These are phyloP conservation scores for Engystomops pustulosus DNA, from an alignment of 2,113 vertebrate species.

Conservation along the genomic window DNA sequence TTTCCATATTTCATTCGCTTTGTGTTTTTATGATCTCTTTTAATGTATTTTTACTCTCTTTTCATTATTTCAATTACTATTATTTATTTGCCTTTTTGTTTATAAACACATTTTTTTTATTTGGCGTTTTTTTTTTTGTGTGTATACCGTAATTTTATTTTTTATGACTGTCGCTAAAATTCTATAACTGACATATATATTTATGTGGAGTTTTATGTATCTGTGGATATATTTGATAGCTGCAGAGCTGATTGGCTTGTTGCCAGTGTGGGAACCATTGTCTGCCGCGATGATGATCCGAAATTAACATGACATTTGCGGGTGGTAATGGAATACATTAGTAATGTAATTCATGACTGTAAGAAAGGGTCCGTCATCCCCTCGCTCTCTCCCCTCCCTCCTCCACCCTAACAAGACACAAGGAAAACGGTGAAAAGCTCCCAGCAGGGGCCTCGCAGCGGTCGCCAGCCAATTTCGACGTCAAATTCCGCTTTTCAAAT, in stretches of 20 bases:
- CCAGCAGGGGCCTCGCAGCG: slow-evolving; percentile 74
- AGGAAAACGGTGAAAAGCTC: slow-evolving; percentile 79
- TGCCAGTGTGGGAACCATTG: slow-evolving; percentile 82
- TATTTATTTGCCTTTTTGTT: no score
- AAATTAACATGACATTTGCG: slow-evolving; percentile 94
- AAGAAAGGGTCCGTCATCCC: slow-evolving; percentile 77
- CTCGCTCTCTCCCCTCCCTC: slow-evolving; percentile 63
- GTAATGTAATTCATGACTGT: slow-evolving; percentile 86
- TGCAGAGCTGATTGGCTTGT: slow-evolving; percentile 81
- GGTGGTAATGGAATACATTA: slow-evolving; percentile 91
- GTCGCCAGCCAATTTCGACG: slow-evolving; percentile 74
- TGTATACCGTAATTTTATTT: no score
- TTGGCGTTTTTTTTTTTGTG: no score
- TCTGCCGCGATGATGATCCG: slow-evolving; percentile 88
- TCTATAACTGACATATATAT: no score
- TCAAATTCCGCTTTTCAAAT: slow-evolving; percentile 83
- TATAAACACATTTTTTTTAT: no score
- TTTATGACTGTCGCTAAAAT: no score
- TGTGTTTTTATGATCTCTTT: no score
- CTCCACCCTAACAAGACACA: slow-evolving; percentile 69
- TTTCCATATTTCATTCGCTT: no score
- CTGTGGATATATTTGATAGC: slow-evolving; percentile 39
- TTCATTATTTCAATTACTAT: no score
- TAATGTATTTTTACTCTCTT: background rate
- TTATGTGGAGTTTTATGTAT: no score